Evolutionary conservation across 35 echinoderm and acorn worm genomes (phyloP), one percentile per base, ranked within the genome.

Genomic region (Ophiothrix spiculata): DNA sequence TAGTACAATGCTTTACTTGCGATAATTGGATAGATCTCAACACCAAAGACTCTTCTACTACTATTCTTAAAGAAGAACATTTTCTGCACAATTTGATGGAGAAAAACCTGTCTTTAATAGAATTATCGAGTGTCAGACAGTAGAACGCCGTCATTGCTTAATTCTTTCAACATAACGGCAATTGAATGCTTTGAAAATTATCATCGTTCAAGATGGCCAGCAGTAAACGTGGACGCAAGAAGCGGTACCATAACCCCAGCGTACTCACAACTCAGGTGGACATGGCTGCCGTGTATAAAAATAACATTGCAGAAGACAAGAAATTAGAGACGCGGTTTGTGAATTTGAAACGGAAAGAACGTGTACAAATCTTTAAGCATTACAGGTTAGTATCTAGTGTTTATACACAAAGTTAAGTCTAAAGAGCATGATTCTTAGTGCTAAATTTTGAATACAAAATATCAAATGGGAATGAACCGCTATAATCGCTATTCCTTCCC

Each of bases 221-320:
- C n/a, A 49, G 42, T 49, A 19, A 10, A 6, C 42, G 42, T 49
- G 42, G 42, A 49, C 6, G 42, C 19, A 49, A 49, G 42, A 49
- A 49, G 42, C 6, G 19, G 19, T 19, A 6, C 42, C 42, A 19
- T 49, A 49, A 49, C 42, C 42, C 42, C 6, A 19, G 42, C 19
- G 42, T 49, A 49, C 38, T 45, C 39, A 82, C 39, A 1, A 45
- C 49, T 11, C 40, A 82, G 17, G 80, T 82, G 4, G 33, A 39
- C 0, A 82, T 82, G 80, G 16, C 80, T 13, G 80, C 49, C 15
- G 80, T 82, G 14, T 45, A 82, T 45, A 82, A 82, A 45, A 82
- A 36, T 0, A 82, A 82, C 40, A 39, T 32, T 14, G 40, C 80
- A 21, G 80, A 82, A 33, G 80, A 82, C 40, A 82, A 82, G 42